These are phyloP conservation scores for Heliothis peltigera DNA, from an alignment of 2,888 invertebrate genomes.

Conservation along the genomic window DNA sequence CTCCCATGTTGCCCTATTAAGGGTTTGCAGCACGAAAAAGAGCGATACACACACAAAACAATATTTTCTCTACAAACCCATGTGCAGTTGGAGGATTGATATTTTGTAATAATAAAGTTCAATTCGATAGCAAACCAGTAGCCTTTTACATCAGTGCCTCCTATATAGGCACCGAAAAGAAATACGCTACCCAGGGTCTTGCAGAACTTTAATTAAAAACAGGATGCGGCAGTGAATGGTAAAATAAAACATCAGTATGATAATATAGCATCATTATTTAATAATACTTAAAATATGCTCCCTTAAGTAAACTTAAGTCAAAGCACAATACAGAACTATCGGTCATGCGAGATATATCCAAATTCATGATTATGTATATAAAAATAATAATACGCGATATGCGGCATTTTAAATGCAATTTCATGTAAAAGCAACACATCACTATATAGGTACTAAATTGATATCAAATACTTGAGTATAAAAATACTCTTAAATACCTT, in stretches of 20 bases:
- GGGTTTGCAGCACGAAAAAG: too few relatives aligned
- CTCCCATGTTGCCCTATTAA: too few relatives aligned
- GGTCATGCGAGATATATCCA: slow-evolving; percentile 23
- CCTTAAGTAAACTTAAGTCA: slow-evolving; percentile 34
- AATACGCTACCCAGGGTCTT: too few relatives aligned
- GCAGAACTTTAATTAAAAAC: too few relatives aligned
- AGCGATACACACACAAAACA: too few relatives aligned
- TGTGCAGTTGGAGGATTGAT: not conserved
- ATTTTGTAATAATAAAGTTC: too few relatives aligned
- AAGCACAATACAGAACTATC: slow-evolving; percentile 21
- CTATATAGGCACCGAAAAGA: too few relatives aligned
- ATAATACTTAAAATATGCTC: slow-evolving; percentile 33
- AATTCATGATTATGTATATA: slow-evolving; percentile 14
- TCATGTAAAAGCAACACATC: slow-evolving; percentile 30
- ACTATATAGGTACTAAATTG: slow-evolving; percentile 16
- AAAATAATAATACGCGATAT: slow-evolving; percentile 16
- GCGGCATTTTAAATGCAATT: slow-evolving; percentile 49
- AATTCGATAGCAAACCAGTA: too few relatives aligned
- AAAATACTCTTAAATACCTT: slow-evolving; percentile 21
- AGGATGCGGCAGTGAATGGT: not conserved
- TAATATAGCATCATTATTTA: slow-evolving; percentile 30
- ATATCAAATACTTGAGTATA: slow-evolving; percentile 10
- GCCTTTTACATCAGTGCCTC: too few relatives aligned
- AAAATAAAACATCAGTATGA: slow-evolving; percentile 19
- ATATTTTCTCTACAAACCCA: not conserved